phyloP scores from a whole-genome alignment of 2,888 invertebrate species.

The Tolmerus cingulatus region DNA sequence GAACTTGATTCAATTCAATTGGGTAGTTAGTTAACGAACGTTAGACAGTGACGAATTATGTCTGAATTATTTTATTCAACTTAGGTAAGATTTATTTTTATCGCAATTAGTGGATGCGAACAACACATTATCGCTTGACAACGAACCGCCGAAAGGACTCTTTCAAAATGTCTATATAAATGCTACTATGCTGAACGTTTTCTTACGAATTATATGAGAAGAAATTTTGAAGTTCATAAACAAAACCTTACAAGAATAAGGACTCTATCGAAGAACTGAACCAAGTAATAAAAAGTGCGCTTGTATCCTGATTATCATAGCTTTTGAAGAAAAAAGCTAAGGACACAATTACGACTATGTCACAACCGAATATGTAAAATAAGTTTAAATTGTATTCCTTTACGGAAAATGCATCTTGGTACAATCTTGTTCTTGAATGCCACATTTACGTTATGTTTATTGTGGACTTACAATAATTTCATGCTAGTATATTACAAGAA shows the following conservation, averaged over 20 bases:
- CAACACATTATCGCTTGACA: slow-evolving; percentile 37
- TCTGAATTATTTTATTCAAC: slow-evolving; percentile 16
- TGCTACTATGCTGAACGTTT: not conserved
- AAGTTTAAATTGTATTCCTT: no score
- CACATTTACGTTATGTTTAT: no score
- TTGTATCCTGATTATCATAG: not conserved
- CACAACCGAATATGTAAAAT: no score
- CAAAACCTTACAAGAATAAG: not conserved
- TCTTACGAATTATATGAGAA: not conserved
- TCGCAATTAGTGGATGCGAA: slow-evolving; percentile 43
- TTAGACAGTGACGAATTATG: slow-evolving; percentile 1
- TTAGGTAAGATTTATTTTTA: slow-evolving; percentile 24
- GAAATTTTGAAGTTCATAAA: not conserved
- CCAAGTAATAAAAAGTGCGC: not conserved
- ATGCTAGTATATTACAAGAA: no score
- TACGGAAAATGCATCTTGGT: no score
- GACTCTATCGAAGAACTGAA: not conserved
- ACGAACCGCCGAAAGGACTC: slow-evolving; percentile 8
- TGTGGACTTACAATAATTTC: no score
- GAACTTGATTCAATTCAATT: slow-evolving; percentile 12
- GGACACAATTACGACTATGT: no score
- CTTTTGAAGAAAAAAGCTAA: not conserved
- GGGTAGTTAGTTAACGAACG: not conserved
- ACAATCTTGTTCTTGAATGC: no score
- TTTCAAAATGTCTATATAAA: not conserved